Conservation (phyloP, 2,888 invertebrate species). For the Lepetodrilus schrolli region DNA sequence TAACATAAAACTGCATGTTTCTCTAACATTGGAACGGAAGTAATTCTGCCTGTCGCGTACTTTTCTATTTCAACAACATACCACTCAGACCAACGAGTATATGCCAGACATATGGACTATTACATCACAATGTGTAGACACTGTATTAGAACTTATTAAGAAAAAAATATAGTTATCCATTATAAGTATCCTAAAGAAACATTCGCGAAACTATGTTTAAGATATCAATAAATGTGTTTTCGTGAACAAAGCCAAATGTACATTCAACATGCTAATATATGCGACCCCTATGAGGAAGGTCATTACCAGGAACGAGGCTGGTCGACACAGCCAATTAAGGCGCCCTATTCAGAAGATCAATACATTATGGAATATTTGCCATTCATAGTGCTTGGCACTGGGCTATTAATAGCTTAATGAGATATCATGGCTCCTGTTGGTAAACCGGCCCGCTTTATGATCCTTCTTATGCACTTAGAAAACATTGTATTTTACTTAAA, state of each 20-base stretch:
- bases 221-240: background rate
- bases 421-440: no score
- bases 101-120: no score
- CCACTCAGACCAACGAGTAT: no score
- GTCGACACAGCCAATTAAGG: constrained; percentile 1
- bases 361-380: background rate
- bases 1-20: no score
- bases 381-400: background rate
- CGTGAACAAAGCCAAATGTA: background rate
- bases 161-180: background rate
- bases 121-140: no score
- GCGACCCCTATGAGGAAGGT: constrained; percentile 2
- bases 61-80: no score
- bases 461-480: background rate
- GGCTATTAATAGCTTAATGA: no score
- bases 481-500: background rate
- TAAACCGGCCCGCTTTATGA: no score
- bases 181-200: no score
- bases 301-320: constrained; percentile 1
- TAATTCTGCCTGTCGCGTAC: no score
- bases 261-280: constrained; percentile 4
- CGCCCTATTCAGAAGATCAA: constrained; percentile 4
- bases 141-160: background rate
- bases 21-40: no score
- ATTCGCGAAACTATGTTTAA: background rate